A percentile compares a stretch with the other conserved stretches of the same genome.
These are phyloP conservation scores for Ophion slaviceki DNA, from an alignment of 2,888 invertebrate species.

Conservation along the genomic window DNA sequence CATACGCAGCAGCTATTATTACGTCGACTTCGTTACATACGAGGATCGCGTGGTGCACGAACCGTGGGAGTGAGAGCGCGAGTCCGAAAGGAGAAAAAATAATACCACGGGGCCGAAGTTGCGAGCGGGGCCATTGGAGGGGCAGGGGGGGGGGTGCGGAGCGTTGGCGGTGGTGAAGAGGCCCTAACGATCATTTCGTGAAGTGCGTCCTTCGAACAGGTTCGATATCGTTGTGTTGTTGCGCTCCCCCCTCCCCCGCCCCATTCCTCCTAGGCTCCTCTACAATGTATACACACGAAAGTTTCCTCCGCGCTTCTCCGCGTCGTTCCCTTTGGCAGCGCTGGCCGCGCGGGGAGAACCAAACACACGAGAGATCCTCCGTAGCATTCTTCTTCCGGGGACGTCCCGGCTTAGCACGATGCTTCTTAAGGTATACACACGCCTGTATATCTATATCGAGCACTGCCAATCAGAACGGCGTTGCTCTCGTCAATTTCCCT, in stretches of 20 bases:
- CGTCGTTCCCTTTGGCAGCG: conserved; percentile 24
- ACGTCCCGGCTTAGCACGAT: conserved; percentile 53
- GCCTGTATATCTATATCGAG: neutral
- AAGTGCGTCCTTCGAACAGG: conserved; percentile 62
- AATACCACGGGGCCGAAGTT: neutral
- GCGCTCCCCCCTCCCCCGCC: neutral
- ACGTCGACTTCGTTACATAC: conserved; percentile 17
- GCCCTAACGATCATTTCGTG: conserved; percentile 64
- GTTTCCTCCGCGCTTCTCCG: conserved; percentile 37
- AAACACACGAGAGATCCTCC: conserved; percentile 1
- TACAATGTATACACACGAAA: conserved; percentile 24
- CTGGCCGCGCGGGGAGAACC: conserved; percentile 14
- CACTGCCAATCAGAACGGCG: conserved; percentile 13
- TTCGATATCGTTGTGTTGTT: conserved; percentile 43
- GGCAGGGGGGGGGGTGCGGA: neutral
- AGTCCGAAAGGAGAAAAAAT: conserved; percentile 15
- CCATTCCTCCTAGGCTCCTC: conserved; percentile 16
- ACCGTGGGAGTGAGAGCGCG: conserved; percentile 52
- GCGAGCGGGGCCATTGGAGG: neutral
- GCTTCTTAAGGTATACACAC: neutral
- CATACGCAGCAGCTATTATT: conserved; percentile 8
- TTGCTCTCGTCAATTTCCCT: neutral
- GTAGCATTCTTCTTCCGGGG: conserved; percentile 56
- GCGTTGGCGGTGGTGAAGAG: conserved; percentile 13
- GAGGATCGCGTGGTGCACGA: conserved; percentile 48